Base-by-base conservation (phyloP, 2,888 invertebrate genomes). In the Mamestra brassicae region DNA sequence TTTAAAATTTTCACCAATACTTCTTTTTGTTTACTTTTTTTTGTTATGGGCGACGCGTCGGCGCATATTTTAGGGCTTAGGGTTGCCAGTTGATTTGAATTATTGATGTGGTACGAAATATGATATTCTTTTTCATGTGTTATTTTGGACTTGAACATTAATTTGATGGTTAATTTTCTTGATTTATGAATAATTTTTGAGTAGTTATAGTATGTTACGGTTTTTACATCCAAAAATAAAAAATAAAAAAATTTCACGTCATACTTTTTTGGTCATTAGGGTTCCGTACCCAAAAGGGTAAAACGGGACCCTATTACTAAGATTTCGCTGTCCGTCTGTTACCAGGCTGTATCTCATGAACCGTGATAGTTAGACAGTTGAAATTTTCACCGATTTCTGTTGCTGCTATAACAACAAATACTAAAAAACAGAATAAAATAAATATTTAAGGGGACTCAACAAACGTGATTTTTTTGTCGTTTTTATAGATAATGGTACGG, bases 1-100 rank as follows among this genome's bases (percentile, higher is more conserved):
- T 93, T 92, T 90, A 91, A 92, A 91, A 88, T 88, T 91, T 92
- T 87, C 90, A 91, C 90, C 80, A 84, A 86, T 84, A 87, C 78
- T 69, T 89, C 85, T 88, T 87, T 88, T 87, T 89, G 84, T 80
- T 73, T 84, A 78, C 81, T 74, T 76, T 81, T 80, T 83, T 78
- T 45, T 45, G 58, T 68, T 63, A 68, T 75, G 75, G 82, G 60
- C 74, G 71, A 74, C 50, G 72, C 66, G 73, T 65, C 52, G 72
- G 11, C 71, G 78, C 69, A 47, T 76, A 52, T 77, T 82, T 77
- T 76, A 15, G 52, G 64, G 75, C 13, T 76, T 83, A 79, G 73
- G 78, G 86, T 70, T 81, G 81, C 54, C 81, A 82, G 74, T 63
- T 74, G 42, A 66, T 80, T 68, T 54, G 52, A 54, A 61, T 71